Conservation (phyloP, 30 jellyfish, hydroid and myxozoan species). For the Clytia hemisphaerica region DNA sequence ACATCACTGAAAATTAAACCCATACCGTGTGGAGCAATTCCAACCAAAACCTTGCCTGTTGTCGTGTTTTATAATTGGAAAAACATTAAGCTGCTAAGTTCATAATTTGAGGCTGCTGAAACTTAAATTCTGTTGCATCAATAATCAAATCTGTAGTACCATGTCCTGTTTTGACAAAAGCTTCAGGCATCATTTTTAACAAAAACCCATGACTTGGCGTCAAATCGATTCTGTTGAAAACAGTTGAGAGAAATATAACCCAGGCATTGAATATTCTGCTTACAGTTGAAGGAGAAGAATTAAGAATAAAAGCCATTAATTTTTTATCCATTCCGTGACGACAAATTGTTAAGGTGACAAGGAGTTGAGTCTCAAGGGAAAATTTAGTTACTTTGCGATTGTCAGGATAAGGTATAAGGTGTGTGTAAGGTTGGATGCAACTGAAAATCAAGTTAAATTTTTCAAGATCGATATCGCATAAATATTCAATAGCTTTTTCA, state of each 20-base stretch:
- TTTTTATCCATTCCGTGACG: conserved; percentile 31
- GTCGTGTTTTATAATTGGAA: conserved; percentile 27
- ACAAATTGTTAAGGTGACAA: no score
- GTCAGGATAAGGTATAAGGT: no score
- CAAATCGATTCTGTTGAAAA: conserved; percentile 30
- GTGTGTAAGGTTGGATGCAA: no score
- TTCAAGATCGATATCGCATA: no score
- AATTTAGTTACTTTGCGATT: no score
- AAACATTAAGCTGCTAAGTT: conserved; percentile 31
- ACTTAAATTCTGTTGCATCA: conserved; percentile 39
- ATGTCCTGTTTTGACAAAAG: conserved; percentile 39
- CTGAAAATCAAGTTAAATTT: no score
- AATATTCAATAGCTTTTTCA: no score
- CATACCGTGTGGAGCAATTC: conserved; percentile 50
- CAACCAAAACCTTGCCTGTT: conserved; percentile 45
- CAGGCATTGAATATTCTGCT: conserved; percentile 15
- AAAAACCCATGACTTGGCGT: no score
- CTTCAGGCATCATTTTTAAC: not conserved
- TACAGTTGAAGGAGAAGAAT: conserved; percentile 26
- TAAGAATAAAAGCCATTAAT: conserved; percentile 27
- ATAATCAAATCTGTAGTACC: conserved; percentile 34
- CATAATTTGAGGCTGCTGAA: conserved; percentile 42
- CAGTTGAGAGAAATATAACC: conserved; percentile 7
- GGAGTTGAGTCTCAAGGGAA: no score
- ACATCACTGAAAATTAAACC: conserved; percentile 40